Evolutionary conservation across 1,140 invertebrate genomes (phyloP), one percentile per base, ranked within the genome.

Genomic region (Diorhabda sublineata): DNA sequence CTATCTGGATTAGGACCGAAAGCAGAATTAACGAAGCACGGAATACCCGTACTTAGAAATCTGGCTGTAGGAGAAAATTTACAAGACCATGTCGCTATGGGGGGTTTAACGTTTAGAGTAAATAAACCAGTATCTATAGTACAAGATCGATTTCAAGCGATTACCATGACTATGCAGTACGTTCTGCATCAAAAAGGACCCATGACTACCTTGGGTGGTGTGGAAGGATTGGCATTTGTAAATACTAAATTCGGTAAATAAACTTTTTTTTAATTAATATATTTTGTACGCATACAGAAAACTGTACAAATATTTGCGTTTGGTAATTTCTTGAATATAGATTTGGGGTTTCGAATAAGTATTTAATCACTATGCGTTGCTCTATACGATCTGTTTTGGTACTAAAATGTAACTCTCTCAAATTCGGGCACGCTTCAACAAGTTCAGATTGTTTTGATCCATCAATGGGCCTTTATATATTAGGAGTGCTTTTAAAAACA

Each of bases 211-310:
- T 80, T 94, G 1, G 92, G 92, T 2, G 93, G 93, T 0, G 88
- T 95, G 3, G 93, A 95, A 82, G 92, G 92, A 2, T 82, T 95
- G 52, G 93, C 90, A 2, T 95, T 94, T 77, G 87, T 95, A 0
- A 93, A 93, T 71, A 94, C 93, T 0, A 44, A 67, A 60, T 42
- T 67, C 3, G 65, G 65, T 92, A 92, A 0, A 26, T 71, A 4
- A 41, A 26, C 26, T 26, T 26, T 26, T 26, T 26, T 26, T 26
- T 26, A 26, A 26, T 26, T 26, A 26, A 26, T 26, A 26, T 26
- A 26, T 26, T 26, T 26, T 26, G 26, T 26, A 26, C 26, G 26
- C 26, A 26, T 26, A 26, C 26, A 26, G 26, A 26, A 26, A 26
- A 26, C 26, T 26, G 26, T 26, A 26, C 26, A 26, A 26, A 26